Base-by-base conservation (phyloP, 2,113 vertebrate species). In the Xenopus borealis region DNA sequence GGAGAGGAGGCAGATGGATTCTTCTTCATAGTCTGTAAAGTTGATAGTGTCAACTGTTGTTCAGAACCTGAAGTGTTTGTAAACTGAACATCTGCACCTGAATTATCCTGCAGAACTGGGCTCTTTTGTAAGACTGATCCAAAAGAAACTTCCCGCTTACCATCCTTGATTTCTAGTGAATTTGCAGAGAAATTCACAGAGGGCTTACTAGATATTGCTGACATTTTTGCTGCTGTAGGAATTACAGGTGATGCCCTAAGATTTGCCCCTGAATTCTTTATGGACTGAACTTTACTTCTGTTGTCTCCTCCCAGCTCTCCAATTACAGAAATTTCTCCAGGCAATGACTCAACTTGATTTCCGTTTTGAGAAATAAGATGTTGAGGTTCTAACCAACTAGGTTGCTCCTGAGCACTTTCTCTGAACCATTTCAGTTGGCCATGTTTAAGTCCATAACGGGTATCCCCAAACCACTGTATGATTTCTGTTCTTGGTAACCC, bases 391-490 rank as follows among this genome's bases (percentile, higher is more conserved):
- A 82, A 73, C 69, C 77, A 10, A 57, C 50, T 40, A 72, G 57
- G 68, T 33, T 27, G 71, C 64, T 82, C 83, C 18, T 80, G 78
- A 45, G 76, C 70, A 1, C 84, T 87, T 66, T 89, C 85, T 69
- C 86, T 85, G 75, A 96, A 94, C 95, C 94, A 96, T 67, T 91
- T 92, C 66, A 96, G 86, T 57, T 96, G 94, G 17, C 94, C 95
- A 4, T 96, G 94, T 81, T 95, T 96, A 59, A 96, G 89, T 1
- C 94, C 95, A 52, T 96, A 96, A 3, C 95, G 91, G 0, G 94
- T 96, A 79, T 96, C 95, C 30, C 95, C 95, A 82, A 96, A 96
- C 94, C 95, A 96, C 79, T 95, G 95, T 81, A 95, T 95, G 16
- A 96, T 90, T 68, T 96, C 95, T 19, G 94, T 86, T 4, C 94